Base-by-base conservation (phyloP, 2,797 vertebrate species). In the Anguilla obscura region DNA sequence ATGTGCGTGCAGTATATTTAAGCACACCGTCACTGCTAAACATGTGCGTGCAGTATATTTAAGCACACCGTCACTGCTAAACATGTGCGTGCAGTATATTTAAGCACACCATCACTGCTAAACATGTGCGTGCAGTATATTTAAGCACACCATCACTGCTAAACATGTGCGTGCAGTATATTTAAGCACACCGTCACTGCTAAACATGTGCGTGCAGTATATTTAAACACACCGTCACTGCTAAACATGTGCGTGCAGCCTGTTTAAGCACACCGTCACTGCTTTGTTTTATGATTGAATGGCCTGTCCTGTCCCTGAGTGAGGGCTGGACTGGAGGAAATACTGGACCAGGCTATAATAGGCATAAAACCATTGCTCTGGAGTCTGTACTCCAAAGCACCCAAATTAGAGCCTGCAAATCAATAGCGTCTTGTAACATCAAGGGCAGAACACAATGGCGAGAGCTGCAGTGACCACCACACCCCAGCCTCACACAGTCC, bases 351-450 rank as follows among this genome's bases (percentile, higher is more conserved):
- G 76, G 89, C 93, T 93, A 93, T 90, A 93, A 93, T 94, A 92
- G 94, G 92, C 83, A 84, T 94, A 94, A 95, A 92, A 92, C 91
- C 90, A 89, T 92, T 36, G 56, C 86, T 84, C 90, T 91, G 91
- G 91, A 93, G 90, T 90, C 88, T 8, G 79, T 87, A 88, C 87
- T 85, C 86, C 91, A 90, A 89, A 87, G 92, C 89, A 89, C 93
- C 92, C 88, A 92, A 94, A 95, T 94, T 90, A 93, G 91, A 93
- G 92, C 90, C 14, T 36, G 87, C 80, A 54, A 90, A 96, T 96
- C 94, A 87, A 96, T 96, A 91, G 9, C 85, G 88, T 80, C 89
- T 89, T 89, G 90, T 84, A 89, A 90, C 91, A 90, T 91, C 92
- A 94, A 93, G 92, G 94, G 80, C 93, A 91, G 66, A 84, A 90